phyloP scores from a whole-genome alignment of 2,797 vertebrate species.

The Tapera naevia region DNA sequence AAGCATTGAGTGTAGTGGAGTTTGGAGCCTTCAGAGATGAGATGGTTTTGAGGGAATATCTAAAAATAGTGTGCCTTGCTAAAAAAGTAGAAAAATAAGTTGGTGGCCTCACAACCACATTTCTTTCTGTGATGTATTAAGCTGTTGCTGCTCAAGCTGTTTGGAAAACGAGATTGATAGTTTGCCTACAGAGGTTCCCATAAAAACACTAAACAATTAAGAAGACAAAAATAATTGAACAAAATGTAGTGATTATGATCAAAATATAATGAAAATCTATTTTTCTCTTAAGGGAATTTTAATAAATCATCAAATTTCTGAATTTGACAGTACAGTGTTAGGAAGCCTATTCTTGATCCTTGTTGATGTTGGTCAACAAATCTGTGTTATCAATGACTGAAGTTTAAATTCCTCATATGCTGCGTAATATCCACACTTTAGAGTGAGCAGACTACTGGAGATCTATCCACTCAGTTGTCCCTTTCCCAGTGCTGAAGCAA shows the following conservation, averaged over 20 bases:
- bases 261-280: background rate
- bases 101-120: rapidly evolving
- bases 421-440: background rate
- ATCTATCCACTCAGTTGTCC: background rate
- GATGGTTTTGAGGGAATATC: background rate
- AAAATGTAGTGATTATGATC: background rate
- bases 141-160: background rate
- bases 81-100: background rate
- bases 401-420: background rate
- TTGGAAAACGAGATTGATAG: background rate
- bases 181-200: background rate
- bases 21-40: background rate
- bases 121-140: background rate
- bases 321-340: background rate
- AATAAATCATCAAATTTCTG: background rate
- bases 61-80: background rate
- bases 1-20: background rate
- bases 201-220: background rate
- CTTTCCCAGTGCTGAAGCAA: background rate
- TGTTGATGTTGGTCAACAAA: background rate
- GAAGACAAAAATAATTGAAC: background rate
- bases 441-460: background rate
- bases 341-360: background rate
- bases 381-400: background rate
- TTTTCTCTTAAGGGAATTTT: background rate